Percentiles rank a stretch among this genome's conserved stretches.
phyloP scores from a whole-genome alignment of 2,888 invertebrate genomes.

The Eupithecia vulgata region DNA sequence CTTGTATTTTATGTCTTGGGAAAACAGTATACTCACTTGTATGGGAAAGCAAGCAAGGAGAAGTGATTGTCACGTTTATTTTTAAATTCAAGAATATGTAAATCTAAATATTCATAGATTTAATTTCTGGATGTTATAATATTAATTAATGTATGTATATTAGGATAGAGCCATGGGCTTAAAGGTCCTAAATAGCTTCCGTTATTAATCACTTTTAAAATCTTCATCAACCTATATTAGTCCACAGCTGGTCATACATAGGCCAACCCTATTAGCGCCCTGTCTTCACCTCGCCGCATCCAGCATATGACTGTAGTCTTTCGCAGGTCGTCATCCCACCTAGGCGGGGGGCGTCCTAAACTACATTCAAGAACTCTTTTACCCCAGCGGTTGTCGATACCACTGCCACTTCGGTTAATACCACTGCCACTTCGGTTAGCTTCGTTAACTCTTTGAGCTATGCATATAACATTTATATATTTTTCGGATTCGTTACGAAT shows the following conservation, averaged over 20 bases:
- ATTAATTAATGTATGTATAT: background rate
- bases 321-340: background rate
- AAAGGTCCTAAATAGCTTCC: background rate
- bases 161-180: background rate
- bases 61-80: constrained; percentile 21
- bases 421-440: too few species aligned
- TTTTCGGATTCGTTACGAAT: background rate
- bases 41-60: background rate
- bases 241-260: background rate
- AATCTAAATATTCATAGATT: constrained; percentile 47
- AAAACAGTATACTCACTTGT: constrained; percentile 22
- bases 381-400: too few species aligned
- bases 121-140: background rate
- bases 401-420: too few species aligned
- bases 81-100: constrained; percentile 61
- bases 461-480: too few species aligned
- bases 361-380: too few species aligned
- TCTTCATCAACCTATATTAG: background rate
- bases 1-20: constrained; percentile 61
- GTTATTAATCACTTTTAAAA: background rate
- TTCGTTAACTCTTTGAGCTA: too few species aligned
- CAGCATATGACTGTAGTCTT: background rate
- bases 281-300: background rate
- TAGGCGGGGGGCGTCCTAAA: background rate
- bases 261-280: background rate